A percentile compares a stretch with the other conserved stretches of the same genome.
Conservation (phyloP, 2,113 vertebrate species). For the Scytalopus superciliaris region DNA sequence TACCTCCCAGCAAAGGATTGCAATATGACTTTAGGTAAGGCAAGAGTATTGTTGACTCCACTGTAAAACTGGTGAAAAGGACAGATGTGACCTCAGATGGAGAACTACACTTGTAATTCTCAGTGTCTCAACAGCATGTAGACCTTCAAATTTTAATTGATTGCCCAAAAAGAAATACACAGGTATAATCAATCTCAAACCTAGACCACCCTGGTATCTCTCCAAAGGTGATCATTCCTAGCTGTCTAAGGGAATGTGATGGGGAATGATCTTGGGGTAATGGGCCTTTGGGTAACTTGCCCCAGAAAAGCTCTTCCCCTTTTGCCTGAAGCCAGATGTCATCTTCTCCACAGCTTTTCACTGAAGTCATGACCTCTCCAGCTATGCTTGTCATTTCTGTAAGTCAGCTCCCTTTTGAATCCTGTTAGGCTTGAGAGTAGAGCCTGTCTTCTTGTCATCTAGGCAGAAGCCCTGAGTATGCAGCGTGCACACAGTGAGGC, state of each 20-base stretch:
- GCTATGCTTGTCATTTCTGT: neutral
- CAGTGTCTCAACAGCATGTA: neutral
- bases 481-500: neutral
- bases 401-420: neutral
- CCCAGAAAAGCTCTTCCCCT: neutral
- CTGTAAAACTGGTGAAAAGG: neutral
- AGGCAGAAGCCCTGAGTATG: neutral
- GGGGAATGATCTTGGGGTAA: neutral
- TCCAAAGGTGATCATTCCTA: neutral
- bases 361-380: rapidly evolving
- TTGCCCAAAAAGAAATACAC: neutral
- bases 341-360: neutral
- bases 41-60: neutral
- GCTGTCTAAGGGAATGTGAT: neutral
- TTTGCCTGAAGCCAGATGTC: neutral
- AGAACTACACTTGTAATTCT: neutral
- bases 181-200: neutral
- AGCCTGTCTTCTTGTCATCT: neutral
- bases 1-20: neutral
- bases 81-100: neutral
- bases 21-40: neutral
- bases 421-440: neutral
- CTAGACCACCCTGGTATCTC: neutral
- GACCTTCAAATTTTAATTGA: neutral
- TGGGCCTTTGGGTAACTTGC: neutral